phyloP scores from a whole-genome alignment of 2,888 invertebrate species.

The Troides helena region DNA sequence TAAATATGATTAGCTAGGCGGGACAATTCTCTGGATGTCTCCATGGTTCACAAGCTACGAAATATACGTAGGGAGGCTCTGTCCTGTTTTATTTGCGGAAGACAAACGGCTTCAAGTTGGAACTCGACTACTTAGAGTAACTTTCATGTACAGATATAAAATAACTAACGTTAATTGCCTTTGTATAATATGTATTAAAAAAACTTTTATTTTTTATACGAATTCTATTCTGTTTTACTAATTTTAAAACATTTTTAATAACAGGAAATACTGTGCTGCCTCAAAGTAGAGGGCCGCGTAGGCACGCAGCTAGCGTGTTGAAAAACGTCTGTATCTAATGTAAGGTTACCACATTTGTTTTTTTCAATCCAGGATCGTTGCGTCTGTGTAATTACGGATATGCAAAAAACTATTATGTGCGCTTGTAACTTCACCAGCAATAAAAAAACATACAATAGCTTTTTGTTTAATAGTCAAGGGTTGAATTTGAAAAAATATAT shows the following conservation, averaged over 20 bases:
- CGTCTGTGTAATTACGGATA: background rate
- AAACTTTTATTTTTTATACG: background rate
- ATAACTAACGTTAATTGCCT: background rate
- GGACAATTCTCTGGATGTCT: slow-evolving; percentile 29
- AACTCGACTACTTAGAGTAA: slow-evolving; percentile 23
- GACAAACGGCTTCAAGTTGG: slow-evolving; percentile 29
- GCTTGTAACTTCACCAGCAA: slow-evolving; percentile 1
- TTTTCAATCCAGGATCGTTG: slow-evolving; percentile 1
- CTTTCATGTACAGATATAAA: background rate
- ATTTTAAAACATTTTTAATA: slow-evolving; percentile 29
- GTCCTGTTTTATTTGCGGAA: slow-evolving; percentile 35
- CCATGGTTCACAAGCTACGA: slow-evolving; percentile 29
- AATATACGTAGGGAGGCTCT: slow-evolving; percentile 30
- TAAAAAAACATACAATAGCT: background rate
- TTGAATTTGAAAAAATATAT: background rate
- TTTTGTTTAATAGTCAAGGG: background rate
- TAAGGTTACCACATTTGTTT: slow-evolving; percentile 23
- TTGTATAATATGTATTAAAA: background rate
- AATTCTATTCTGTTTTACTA: slow-evolving; percentile 22
- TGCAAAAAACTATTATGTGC: slow-evolving; percentile 1
- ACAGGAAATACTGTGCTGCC: slow-evolving; percentile 27
- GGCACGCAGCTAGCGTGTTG: slow-evolving; percentile 26
- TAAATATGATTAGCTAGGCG: background rate
- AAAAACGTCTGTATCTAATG: slow-evolving; percentile 27
- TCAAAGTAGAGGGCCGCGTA: slow-evolving; percentile 26